Conservation (phyloP, 2,113 vertebrate genomes). For the Mugil cephalus region DNA sequence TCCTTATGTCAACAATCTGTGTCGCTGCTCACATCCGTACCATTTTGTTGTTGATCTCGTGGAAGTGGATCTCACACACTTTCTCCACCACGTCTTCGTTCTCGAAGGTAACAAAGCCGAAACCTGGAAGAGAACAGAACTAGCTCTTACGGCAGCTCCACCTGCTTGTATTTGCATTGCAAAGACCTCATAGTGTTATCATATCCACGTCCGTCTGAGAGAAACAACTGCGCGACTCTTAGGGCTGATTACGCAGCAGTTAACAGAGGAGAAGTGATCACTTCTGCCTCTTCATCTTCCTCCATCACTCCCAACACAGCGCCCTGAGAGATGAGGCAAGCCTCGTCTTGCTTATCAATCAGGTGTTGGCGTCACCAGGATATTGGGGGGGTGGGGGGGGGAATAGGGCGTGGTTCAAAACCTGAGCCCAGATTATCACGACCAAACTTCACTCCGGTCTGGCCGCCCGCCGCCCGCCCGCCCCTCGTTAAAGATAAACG, state of each 20-base stretch:
- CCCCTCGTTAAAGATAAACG: slow-evolving; percentile 37
- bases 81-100: slow-evolving; percentile 99
- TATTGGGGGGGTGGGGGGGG: neutral
- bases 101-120: slow-evolving; percentile 98
- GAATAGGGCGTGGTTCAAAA: slow-evolving; percentile 8
- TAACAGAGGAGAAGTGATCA: neutral
- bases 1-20: neutral
- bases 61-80: slow-evolving; percentile 99
- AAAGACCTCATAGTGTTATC: neutral
- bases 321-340: slow-evolving; percentile 18
- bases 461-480: slow-evolving; percentile 9
- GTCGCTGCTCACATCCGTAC: slow-evolving; percentile 65
- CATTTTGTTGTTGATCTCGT: slow-evolving; percentile 99
- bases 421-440: slow-evolving; percentile 9
- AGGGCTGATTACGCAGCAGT: slow-evolving; percentile 3
- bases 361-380: slow-evolving; percentile 21
- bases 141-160: neutral
- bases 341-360: slow-evolving; percentile 48
- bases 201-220: neutral
- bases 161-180: neutral
- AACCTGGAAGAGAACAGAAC: slow-evolving; percentile 83
- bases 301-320: slow-evolving; percentile 11
- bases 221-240: neutral
- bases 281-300: slow-evolving; percentile 4
- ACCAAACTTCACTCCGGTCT: slow-evolving; percentile 4